Conservation (phyloP, 2,113 vertebrate species). For the Morone chrysops region DNA sequence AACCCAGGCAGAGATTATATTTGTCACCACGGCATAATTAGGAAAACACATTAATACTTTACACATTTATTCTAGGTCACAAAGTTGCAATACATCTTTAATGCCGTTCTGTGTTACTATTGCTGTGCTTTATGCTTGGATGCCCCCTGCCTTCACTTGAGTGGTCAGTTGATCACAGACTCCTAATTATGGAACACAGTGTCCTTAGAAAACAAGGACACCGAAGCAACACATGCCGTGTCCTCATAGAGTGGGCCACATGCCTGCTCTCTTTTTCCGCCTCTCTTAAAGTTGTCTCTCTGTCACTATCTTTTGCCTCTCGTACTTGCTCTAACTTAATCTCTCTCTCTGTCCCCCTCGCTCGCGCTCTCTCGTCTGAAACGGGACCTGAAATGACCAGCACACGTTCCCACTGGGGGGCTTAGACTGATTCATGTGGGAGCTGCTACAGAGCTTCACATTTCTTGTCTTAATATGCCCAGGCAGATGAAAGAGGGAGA, state of each 20-base stretch:
- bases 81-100: not conserved
- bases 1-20: too few species aligned
- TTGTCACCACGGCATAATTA: too few species aligned
- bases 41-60: not conserved
- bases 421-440: constrained; percentile 64
- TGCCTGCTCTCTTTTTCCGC: constrained; percentile 1
- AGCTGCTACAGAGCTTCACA: constrained; percentile 59
- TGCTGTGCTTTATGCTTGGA: not conserved
- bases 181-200: constrained; percentile 39
- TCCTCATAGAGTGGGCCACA: constrained; percentile 41
- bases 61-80: not conserved
- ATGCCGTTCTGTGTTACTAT: not conserved
- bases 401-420: constrained; percentile 66
- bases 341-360: not conserved
- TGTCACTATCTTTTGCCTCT: constrained; percentile 25
- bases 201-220: constrained; percentile 55
- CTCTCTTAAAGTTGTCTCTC: constrained; percentile 14
- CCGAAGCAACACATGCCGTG: constrained; percentile 26
- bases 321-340: constrained; percentile 27
- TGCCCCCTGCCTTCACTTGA: not conserved
- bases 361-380: constrained; percentile 19
- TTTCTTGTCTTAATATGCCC: constrained; percentile 75
- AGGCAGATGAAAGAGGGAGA: constrained; percentile 72
- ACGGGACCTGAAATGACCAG: constrained; percentile 66
- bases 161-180: constrained; percentile 40